Conservation (phyloP, 2,797 vertebrate species). For the Sebastes hubbsi region DNA sequence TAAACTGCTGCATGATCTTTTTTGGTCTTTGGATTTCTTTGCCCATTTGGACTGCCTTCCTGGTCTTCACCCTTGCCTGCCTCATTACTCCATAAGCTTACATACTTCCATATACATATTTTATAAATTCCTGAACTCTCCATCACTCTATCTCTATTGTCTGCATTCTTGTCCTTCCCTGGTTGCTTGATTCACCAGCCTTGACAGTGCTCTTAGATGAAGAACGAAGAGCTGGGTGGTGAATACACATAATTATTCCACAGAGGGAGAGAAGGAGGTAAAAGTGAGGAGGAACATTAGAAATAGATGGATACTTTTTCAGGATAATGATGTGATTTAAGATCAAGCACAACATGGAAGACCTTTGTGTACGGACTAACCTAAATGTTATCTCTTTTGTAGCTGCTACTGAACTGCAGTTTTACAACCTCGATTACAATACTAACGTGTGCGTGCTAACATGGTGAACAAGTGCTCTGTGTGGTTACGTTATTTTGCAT, state of each 20-base stretch:
- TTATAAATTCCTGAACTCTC: background rate
- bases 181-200: background rate
- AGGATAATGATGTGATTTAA: background rate
- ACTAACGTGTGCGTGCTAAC: background rate
- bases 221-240: slow-evolving; percentile 1
- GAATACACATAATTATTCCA: slow-evolving; percentile 15
- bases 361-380: background rate
- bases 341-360: background rate
- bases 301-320: background rate
- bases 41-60: background rate
- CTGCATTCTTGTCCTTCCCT: background rate
- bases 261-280: background rate
- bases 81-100: background rate
- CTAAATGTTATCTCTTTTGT: no score
- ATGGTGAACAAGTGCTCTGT: background rate
- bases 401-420: background rate
- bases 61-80: background rate
- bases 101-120: background rate
- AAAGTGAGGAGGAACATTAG: background rate
- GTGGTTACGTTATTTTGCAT: background rate
- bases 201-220: background rate
- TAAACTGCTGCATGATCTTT: background rate
- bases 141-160: background rate
- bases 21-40: background rate
- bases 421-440: background rate